These are phyloP conservation scores for Toxonevra muliebris DNA, from an alignment of 2,888 invertebrate species.

Conservation along the genomic window DNA sequence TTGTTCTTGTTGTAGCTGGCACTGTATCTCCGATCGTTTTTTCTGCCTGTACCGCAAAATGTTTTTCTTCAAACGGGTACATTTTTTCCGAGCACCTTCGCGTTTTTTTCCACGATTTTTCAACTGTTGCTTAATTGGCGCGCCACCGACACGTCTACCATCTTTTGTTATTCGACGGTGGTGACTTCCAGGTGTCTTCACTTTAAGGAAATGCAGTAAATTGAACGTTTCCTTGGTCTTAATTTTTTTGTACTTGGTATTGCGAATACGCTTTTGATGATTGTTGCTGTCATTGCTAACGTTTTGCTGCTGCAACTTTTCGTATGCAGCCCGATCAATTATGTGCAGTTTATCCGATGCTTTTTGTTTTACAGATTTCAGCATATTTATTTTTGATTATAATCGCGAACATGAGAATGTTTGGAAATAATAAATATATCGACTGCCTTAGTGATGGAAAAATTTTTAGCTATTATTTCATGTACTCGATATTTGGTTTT, in stretches of 20 bases:
- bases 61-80: constrained; percentile 47
- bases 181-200: constrained; percentile 6
- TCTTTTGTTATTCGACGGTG: constrained; percentile 16
- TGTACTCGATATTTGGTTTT: too few relatives aligned
- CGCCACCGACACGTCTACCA: constrained; percentile 23
- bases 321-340: constrained; percentile 44
- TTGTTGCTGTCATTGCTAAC: not conserved
- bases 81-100: constrained; percentile 37
- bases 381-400: not conserved
- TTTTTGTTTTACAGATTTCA: constrained; percentile 13
- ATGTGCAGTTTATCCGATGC: constrained; percentile 46
- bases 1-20: constrained; percentile 8
- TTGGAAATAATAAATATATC: too few relatives aligned
- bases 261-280: constrained; percentile 34
- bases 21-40: constrained; percentile 19
- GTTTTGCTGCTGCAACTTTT: constrained; percentile 34
- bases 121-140: constrained; percentile 21
- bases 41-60: constrained; percentile 45
- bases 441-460: too few relatives aligned
- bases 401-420: not conserved
- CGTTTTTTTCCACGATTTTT: constrained; percentile 48
- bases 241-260: constrained; percentile 47
- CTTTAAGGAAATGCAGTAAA: constrained; percentile 19
- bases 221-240: constrained; percentile 33
- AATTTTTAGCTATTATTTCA: too few relatives aligned